A percentile compares a stretch with the other conserved stretches of the same genome.
Evolutionary conservation across 2,113 vertebrate genomes (phyloP).

Genomic region (Paradisaea rubra): DNA sequence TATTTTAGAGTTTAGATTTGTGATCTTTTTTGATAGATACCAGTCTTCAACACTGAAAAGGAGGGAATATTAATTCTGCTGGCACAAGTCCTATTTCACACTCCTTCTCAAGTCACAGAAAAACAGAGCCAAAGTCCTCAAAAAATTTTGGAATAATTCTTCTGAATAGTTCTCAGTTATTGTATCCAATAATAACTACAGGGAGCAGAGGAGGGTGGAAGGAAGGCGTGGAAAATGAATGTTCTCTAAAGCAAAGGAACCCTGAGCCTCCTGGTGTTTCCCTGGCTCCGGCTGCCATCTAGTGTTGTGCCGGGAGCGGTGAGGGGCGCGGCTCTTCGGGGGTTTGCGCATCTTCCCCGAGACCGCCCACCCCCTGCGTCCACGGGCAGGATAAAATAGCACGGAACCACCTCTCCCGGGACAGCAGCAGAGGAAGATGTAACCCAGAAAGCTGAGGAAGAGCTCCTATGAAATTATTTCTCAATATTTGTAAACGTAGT

Average conservation of each 20-base stretch:
- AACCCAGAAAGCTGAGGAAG: neutral
- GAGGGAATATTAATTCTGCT: neutral
- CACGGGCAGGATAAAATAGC: fast-evolving
- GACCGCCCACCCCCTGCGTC: fast-evolving
- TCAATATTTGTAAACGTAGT: fast-evolving
- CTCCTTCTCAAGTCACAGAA: neutral
- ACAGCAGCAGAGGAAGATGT: neutral
- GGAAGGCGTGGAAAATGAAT: neutral
- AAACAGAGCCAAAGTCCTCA: neutral
- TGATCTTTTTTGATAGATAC: neutral
- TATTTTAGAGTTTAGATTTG: neutral
- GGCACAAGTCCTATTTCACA: neutral
- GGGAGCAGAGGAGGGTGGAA: neutral
- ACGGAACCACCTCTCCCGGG: neutral
- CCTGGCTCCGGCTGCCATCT: constrained; percentile 38
- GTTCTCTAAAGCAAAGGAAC: fast-evolving
- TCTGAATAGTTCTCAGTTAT: neutral
- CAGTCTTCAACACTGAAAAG: neutral
- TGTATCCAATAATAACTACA: neutral
- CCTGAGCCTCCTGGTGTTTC: neutral
- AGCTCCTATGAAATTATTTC: neutral
- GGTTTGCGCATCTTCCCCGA: fast-evolving
- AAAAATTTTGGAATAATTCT: neutral
- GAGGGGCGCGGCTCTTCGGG: neutral
- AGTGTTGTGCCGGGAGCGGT: neutral